Evolutionary conservation across 2,888 invertebrate genomes (phyloP).

Genomic region (Cordylochernes scorpioides): DNA sequence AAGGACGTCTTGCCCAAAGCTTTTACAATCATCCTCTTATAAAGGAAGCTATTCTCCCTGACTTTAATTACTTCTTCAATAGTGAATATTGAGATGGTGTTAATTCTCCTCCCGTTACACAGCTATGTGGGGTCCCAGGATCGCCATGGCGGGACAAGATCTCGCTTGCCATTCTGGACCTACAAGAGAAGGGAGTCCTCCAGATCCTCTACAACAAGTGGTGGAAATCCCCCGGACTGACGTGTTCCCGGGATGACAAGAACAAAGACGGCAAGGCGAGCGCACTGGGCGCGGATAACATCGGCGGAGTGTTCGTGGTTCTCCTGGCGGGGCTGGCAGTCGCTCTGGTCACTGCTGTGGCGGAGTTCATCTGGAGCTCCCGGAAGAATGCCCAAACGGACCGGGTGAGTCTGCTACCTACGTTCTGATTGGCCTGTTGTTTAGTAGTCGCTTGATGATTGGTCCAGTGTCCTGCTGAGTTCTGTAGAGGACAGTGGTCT

Average conservation of each 20-base stretch:
- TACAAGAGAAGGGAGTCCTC: slow-evolving; percentile 70
- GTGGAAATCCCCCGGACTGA: slow-evolving; percentile 89
- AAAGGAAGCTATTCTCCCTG: too few species aligned
- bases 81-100: too few species aligned
- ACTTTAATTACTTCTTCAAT: too few species aligned
- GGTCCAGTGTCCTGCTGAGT: too few species aligned
- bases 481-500: too few species aligned
- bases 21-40: too few species aligned
- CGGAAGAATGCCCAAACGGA: slow-evolving; percentile 44
- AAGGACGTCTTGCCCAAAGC: too few species aligned
- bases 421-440: too few species aligned
- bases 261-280: slow-evolving; percentile 76
- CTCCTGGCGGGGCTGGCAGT: slow-evolving; percentile 67
- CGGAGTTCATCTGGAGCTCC: slow-evolving; percentile 84
- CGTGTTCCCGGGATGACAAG: slow-evolving; percentile 53
- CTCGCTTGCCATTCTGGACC: slow-evolving; percentile 68
- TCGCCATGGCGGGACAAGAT: slow-evolving; percentile 89
- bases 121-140: slow-evolving; percentile 18
- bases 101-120: too few species aligned
- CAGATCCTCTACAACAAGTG: slow-evolving; percentile 84
- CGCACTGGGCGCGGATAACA: slow-evolving; percentile 63
- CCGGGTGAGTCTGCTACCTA: slow-evolving; percentile 11
- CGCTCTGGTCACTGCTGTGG: slow-evolving; percentile 66
- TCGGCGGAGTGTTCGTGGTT: slow-evolving; percentile 85
- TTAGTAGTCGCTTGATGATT: too few species aligned